Base-by-base conservation (phyloP, 2,113 vertebrate species). In the Cololabis saira region DNA sequence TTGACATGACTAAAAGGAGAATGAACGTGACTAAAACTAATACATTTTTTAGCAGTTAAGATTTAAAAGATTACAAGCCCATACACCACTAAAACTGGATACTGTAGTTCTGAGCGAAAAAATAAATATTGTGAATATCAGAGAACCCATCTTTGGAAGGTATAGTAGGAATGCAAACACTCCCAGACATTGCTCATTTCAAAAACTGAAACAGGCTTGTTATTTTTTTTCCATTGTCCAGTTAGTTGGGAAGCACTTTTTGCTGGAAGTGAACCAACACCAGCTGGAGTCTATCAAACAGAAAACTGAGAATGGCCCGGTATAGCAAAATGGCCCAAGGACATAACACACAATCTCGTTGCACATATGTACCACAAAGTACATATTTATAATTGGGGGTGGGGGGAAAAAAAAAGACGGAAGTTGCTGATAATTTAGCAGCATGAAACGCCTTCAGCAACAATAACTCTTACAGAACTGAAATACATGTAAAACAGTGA, bases 231-330 rank as follows among this genome's bases (percentile, higher is more conserved):
- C 2, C n/a, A 78, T 81, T 81, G 81, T 74, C 55, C 74, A 70
- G 62, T 78, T 73, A 77, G 69, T 65, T 79, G 63, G 86, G 81
- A 81, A 71, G 73, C 73, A 86, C 71, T 72, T 62, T 56, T 53
- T 43, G 30, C 7, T 76, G 75, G 82, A 83, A 57, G 18, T 19
- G 33, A 78, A 54, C 74, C 72, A 71, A 56, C 44, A 53, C 66
- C 72, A 56, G 77, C 66, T 67, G 73, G 61, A 72, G 49, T 59
- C 24, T 21, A 44, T 58, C n/a, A 8, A 61, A 27, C n/a, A 61
- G 51, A 24, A 65, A 80, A 68, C 67, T 15, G 70, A 50, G n/a
- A 18, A 1, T 45, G 40, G 73, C 27, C 53, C 55, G 0, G 65
- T 51, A 54, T n/a, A n/a, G n/a, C n/a, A n/a, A n/a, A n/a, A n/a